Evolutionary conservation across 2,888 invertebrate species (phyloP).

Genomic region (Steinernema scapterisci): DNA sequence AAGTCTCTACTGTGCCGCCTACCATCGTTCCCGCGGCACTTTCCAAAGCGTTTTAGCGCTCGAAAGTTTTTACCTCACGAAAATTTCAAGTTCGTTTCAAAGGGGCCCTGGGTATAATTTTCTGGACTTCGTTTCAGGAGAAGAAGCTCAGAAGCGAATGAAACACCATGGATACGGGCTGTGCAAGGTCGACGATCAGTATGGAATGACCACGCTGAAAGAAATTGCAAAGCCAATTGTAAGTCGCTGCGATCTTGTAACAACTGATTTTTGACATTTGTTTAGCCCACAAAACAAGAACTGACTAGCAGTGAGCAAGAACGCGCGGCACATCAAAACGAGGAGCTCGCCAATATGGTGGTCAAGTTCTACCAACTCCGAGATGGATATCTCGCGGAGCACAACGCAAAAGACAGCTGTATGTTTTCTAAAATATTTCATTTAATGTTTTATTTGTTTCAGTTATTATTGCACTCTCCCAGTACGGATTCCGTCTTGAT

Average conservation of each 20-base stretch:
- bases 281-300: not conserved
- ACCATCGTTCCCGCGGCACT: not conserved
- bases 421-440: not conserved
- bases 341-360: not conserved
- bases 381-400: constrained; percentile 9
- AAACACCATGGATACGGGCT: constrained; percentile 3
- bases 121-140: not conserved
- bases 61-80: not conserved
- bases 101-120: not conserved
- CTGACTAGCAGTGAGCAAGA: not conserved
- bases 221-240: not conserved
- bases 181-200: constrained; percentile 12
- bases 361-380: constrained; percentile 10
- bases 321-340: not conserved
- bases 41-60: not conserved
- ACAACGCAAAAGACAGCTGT: not conserved
- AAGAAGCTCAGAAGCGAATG: constrained; percentile 12
- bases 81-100: not conserved
- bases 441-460: not conserved
- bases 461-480: not conserved
- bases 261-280: too few relatives aligned
- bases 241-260: too few relatives aligned
- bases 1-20: not conserved
- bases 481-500: not conserved
- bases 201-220: not conserved